Evolutionary conservation across 2,888 invertebrate species (phyloP).

Genomic region (Dione vanillae): DNA sequence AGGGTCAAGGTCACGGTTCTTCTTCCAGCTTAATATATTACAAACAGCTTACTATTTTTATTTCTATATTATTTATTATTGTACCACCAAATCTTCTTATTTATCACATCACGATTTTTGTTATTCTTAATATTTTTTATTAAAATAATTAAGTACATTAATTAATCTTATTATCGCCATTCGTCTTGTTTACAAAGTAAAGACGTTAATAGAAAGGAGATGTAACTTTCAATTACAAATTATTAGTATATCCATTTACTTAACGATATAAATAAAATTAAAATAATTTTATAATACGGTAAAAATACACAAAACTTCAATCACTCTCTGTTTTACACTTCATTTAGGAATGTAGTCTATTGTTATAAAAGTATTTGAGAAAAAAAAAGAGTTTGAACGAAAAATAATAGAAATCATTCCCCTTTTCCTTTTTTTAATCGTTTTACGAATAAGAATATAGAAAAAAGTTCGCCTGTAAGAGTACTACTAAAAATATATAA

Average conservation of each 20-base stretch:
- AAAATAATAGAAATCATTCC: too few relatives aligned
- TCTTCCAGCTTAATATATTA: slow-evolving; percentile 62
- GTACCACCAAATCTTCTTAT: not conserved
- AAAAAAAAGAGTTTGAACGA: too few relatives aligned
- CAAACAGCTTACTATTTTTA: not conserved
- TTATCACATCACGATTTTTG: not conserved
- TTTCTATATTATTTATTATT: not conserved
- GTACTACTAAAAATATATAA: too few relatives aligned
- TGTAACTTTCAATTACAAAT: too few relatives aligned
- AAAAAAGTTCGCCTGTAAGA: too few relatives aligned
- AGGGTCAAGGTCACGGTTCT: slow-evolving; percentile 81
- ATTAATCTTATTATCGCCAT: not conserved
- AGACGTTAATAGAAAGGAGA: too few relatives aligned
- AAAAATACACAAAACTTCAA: not conserved
- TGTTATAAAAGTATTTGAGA: not conserved
- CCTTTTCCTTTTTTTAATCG: too few relatives aligned
- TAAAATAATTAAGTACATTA: not conserved
- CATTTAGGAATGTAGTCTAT: not conserved
- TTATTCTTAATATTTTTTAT: not conserved
- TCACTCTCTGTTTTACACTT: not conserved
- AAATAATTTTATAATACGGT: too few relatives aligned
- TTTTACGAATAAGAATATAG: too few relatives aligned
- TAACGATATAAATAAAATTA: too few relatives aligned
- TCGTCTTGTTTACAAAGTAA: too few relatives aligned
- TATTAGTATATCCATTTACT: too few relatives aligned